phyloP scores from a whole-genome alignment of 2,113 vertebrate genomes.

The Coptodon rendalli region DNA sequence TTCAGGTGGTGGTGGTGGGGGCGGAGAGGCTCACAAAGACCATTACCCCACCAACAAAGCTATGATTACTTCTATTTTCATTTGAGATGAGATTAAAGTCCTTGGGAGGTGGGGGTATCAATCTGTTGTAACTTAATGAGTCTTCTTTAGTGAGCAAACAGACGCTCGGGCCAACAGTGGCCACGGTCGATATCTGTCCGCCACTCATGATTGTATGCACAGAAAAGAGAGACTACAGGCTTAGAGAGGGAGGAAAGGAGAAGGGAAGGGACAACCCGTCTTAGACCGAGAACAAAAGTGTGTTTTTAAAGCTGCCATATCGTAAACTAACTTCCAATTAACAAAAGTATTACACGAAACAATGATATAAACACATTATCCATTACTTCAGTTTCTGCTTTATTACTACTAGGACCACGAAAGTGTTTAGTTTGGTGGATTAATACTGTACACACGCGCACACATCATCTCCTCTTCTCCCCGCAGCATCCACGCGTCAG shows the following conservation, averaged over 20 bases:
- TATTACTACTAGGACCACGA: background rate
- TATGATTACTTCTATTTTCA: conserved; percentile 52
- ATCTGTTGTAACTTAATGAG: conserved; percentile 50
- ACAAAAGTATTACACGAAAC: background rate
- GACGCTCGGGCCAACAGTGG: conserved; percentile 45
- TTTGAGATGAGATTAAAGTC: conserved; percentile 46
- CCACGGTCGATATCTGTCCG: conserved; percentile 25
- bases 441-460: conserved; percentile 7
- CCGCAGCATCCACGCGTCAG: conserved; percentile 41
- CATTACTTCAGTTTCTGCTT: background rate
- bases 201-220: conserved; percentile 26
- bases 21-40: background rate
- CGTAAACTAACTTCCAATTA: background rate
- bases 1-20: background rate
- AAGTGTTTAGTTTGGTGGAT: conserved; percentile 2
- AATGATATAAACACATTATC: background rate
- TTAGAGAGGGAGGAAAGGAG: background rate
- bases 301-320: background rate
- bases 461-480: conserved; percentile 1
- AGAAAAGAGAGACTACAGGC: background rate
- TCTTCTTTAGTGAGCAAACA: conserved; percentile 42
- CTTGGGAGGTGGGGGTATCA: conserved; percentile 35
- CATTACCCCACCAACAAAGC: background rate
- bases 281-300: background rate
- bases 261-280: background rate